Base-by-base conservation (phyloP, 2,113 vertebrate genomes). In the Percopsis transmontana region DNA sequence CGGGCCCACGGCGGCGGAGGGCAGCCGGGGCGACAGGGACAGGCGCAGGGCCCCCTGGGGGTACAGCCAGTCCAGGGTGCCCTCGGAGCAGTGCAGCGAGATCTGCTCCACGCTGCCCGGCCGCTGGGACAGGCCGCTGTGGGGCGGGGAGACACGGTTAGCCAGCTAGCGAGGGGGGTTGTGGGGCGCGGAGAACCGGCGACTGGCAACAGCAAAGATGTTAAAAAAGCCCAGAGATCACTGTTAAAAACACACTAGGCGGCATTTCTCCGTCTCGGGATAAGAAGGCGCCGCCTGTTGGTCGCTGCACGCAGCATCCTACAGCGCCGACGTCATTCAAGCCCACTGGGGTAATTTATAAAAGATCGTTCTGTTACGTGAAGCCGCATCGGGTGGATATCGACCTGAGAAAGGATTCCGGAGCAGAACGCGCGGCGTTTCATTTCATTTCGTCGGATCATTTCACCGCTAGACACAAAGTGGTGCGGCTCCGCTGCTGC, bases 21-120 rank as follows among this genome's bases (percentile, higher is more conserved):
- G 92, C 59, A 94, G 87, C 1, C 93, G 93, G 8, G 95, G 96
- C 0, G 90, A 91, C 24, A 98, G 92, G 50, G 90, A 93, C 27
- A 95, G 91, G 10, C 94, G 94, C 50, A 98, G 93, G 13, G 95
- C 97, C 2, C 95, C 95, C 0, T 88, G 92, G 15, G 96, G 96
- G 69, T 96, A 96, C 60, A 98, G 82, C 95, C 96, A 96, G 74
- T 96, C 94, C 71, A 97, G 75, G 0, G 91, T 92, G 21, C 95
- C 96, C 87, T 97, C 95, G 0, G 93, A 91, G 38, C 97, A 96
- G 83, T 91, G 93, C 68, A 96, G 87, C 53, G 92, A 91, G 72
- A 95, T 94, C 92, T 96, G 96, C 77, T 97, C 94, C 89, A 97
- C 95, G 23, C 94, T 94, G 84, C 93, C 91, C 0, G 88, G 89